phyloP scores from a whole-genome alignment of 2,888 invertebrate genomes.

The Hyles lineata region DNA sequence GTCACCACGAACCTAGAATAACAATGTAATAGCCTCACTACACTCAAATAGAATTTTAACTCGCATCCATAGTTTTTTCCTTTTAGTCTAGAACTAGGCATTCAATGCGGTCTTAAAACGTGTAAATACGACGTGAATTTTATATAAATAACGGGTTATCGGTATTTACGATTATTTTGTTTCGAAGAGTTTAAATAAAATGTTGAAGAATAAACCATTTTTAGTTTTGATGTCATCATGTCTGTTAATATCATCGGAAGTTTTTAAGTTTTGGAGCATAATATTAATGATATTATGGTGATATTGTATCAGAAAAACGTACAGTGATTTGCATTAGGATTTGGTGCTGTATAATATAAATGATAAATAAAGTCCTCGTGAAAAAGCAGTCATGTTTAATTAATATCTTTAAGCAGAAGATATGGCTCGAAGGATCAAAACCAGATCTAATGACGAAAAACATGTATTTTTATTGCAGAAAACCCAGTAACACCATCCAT shows the following conservation, averaged over 20 bases:
- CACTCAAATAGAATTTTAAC: slow-evolving; percentile 32
- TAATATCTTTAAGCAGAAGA: too few species aligned
- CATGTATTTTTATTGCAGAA: not conserved
- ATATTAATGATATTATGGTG: too few species aligned
- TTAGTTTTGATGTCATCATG: too few species aligned
- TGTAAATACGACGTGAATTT: not conserved
- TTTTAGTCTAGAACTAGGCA: slow-evolving; percentile 3
- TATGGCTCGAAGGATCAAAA: not conserved
- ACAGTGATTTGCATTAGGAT: too few species aligned
- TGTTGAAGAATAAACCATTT: too few species aligned
- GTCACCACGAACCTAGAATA: slow-evolving; percentile 35
- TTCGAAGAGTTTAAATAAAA: too few species aligned
- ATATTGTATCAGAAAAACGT: too few species aligned
- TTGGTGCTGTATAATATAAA: too few species aligned
- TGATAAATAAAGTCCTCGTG: too few species aligned
- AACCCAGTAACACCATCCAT: not conserved
- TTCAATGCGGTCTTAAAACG: not conserved
- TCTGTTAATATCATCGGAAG: too few species aligned
- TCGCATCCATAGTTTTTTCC: slow-evolving; percentile 11
- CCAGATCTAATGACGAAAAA: not conserved
- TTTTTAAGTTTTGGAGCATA: too few species aligned
- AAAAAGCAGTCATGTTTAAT: too few species aligned
- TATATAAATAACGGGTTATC: slow-evolving; percentile 11
- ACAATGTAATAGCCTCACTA: slow-evolving; percentile 34
- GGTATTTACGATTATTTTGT: not conserved